Percentiles rank a stretch among this genome's conserved stretches.
Evolutionary conservation across 1,140 invertebrate genomes (phyloP).

Genomic region (Drosophila watanabei): DNA sequence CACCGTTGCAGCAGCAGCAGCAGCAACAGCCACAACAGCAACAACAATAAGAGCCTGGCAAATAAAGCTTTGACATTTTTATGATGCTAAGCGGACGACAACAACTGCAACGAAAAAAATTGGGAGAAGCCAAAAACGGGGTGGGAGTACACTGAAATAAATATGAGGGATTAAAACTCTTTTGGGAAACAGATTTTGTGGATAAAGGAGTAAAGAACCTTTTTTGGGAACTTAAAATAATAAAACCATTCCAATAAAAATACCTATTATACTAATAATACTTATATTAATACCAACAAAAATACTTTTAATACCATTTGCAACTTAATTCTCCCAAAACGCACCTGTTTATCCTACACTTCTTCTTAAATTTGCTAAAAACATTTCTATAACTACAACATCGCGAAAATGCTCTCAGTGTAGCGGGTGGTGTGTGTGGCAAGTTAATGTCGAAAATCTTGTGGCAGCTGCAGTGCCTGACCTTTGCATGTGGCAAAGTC

Average conservation of each 20-base stretch:
- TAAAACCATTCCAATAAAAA: too few relatives aligned
- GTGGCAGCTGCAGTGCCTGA: conserved; percentile 65
- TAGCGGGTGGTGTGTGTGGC: conserved; percentile 39
- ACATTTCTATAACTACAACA: accelerated
- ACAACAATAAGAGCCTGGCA: conserved; percentile 60
- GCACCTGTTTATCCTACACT: neutral
- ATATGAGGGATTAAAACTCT: neutral
- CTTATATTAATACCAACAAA: neutral
- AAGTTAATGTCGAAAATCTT: conserved; percentile 67
- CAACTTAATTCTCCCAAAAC: neutral
- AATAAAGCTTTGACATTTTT: conserved; percentile 85
- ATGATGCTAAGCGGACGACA: conserved; percentile 76
- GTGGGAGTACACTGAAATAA: neutral
- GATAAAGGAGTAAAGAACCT: accelerated
- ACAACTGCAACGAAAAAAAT: conserved; percentile 10
- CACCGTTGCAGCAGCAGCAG: conserved; percentile 21
- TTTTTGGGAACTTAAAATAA: neutral
- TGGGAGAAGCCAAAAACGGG: neutral
- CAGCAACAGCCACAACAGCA: conserved; percentile 24
- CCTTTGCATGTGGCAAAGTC: conserved; percentile 74
- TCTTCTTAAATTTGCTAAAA: accelerated
- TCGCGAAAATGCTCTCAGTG: neutral
- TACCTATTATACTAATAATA: neutral
- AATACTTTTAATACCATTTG: neutral
- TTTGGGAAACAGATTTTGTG: too few relatives aligned